Evolutionary conservation across 1,140 invertebrate genomes (phyloP).

Genomic region (Thalassaphorura encarpata): DNA sequence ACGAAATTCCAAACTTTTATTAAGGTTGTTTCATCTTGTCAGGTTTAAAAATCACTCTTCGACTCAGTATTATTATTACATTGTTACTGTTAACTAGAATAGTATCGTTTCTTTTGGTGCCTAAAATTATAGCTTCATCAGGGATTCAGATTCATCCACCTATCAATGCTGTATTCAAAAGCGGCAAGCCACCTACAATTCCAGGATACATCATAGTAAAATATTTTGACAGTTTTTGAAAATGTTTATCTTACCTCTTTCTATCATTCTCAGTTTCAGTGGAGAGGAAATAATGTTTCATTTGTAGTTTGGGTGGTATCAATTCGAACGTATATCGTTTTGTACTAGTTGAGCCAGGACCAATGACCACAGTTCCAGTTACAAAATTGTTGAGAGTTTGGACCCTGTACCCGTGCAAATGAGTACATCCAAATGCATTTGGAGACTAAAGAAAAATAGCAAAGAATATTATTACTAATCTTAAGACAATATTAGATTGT

Average conservation of each 20-base stretch:
- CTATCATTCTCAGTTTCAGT: constrained; percentile 90
- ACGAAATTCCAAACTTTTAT: too few relatives aligned
- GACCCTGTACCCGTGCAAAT: constrained; percentile 87
- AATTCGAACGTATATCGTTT: constrained; percentile 63
- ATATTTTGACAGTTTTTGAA: not conserved
- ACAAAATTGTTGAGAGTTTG: constrained; percentile 55
- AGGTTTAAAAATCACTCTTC: too few relatives aligned
- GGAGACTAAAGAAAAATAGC: constrained; percentile 11
- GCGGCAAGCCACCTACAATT: constrained; percentile 82
- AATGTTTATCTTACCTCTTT: constrained; percentile 60
- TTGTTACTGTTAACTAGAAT: too few relatives aligned
- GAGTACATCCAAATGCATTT: constrained; percentile 59
- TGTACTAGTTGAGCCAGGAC: not conserved
- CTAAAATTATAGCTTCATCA: too few relatives aligned
- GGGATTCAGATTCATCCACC: constrained; percentile 74
- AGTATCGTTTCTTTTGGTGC: too few relatives aligned
- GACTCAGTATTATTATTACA: too few relatives aligned
- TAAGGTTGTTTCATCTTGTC: too few relatives aligned
- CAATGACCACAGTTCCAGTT: constrained; percentile 65
- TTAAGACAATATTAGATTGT: too few relatives aligned
- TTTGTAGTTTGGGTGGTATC: constrained; percentile 70
- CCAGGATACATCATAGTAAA: not conserved
- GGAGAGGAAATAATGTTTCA: constrained; percentile 82
- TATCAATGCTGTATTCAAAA: constrained; percentile 86
- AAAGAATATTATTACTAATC: too few relatives aligned